Evolutionary conservation across 2,888 invertebrate genomes (phyloP), one percentile per base, ranked within the genome.

Genomic region (Tromatobia lineatoria): DNA sequence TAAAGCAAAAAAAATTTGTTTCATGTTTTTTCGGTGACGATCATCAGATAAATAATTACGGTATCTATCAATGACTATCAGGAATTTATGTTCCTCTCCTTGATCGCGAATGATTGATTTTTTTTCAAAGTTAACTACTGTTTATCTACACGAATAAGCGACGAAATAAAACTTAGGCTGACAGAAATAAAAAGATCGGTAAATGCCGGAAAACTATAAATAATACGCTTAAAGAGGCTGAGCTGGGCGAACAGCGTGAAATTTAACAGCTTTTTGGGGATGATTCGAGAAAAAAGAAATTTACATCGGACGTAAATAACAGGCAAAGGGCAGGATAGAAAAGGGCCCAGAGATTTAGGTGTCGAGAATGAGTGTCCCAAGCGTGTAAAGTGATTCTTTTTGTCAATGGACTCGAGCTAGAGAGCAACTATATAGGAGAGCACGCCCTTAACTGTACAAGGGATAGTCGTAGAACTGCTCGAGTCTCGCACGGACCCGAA

Each of bases 341-440:
- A 10, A 38, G 71, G 52, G n/a, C 50, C 11, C 54, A 8, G 57
- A 81, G 84, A 84, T 78, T 77, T 74, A 84, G 81, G 50, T 78
- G 70, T 47, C 75, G 78, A 50, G 84, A 84, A 84, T 50, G 64
- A 84, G 61, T 69, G 64, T 74, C 69, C 74, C 38, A 38, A 74
- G 73, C 18, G 73, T 80, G 83, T 20, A 84, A 84, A 84, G 81
- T 84, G 84, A 84, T 81, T 84, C 57, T 81, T 70, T 80, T 80
- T 73, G 67, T 84, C 80, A 45, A 13, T 42, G 29, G 66, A 34
- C 47, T 73, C 45, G 80, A 69, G 25, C 29, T 73, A 61, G 74
- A 61, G 47, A 38, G 50, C n/a, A 13, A 23, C 45, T 57, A 20
- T 38, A 69, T 52, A 59, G 11, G 45, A 69, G 57, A 67, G 61